phyloP scores from a whole-genome alignment of 2,797 vertebrate genomes.

The Arctocebus calabarensis region DNA sequence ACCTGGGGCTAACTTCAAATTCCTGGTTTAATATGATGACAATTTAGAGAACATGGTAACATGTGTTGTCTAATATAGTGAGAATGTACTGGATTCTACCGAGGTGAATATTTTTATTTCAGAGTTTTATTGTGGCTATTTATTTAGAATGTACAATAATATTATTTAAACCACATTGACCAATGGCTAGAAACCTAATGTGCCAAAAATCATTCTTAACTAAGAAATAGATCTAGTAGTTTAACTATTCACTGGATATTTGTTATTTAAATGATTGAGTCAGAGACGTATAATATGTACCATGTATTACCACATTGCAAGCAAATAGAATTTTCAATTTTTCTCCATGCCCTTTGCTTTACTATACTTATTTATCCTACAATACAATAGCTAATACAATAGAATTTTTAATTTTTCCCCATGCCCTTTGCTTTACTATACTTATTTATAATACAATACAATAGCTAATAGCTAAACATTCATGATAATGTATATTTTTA shows the following conservation, averaged over 20 bases:
- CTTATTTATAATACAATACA: slow-evolving; percentile 87
- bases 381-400: slow-evolving; percentile 87
- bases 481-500: slow-evolving; percentile 83
- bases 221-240: neutral
- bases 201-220: slow-evolving; percentile 46
- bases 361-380: slow-evolving; percentile 87
- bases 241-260: neutral
- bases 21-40: neutral
- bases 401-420: slow-evolving; percentile 86
- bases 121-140: neutral
- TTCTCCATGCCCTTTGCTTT: slow-evolving; percentile 86
- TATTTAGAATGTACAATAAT: neutral
- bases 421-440: slow-evolving; percentile 87
- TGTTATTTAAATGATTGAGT: slow-evolving; percentile 24
- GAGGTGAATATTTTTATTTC: neutral
- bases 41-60: neutral
- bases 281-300: slow-evolving; percentile 4
- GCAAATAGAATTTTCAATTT: slow-evolving; percentile 84
- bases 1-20: neutral
- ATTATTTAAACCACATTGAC: neutral
- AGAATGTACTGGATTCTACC: neutral
- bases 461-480: slow-evolving; percentile 87
- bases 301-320: slow-evolving; percentile 47
- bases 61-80: neutral
- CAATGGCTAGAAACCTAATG: neutral